Conservation (phyloP, 2,113 vertebrate genomes). For the Thalassoma bifasciatum region DNA sequence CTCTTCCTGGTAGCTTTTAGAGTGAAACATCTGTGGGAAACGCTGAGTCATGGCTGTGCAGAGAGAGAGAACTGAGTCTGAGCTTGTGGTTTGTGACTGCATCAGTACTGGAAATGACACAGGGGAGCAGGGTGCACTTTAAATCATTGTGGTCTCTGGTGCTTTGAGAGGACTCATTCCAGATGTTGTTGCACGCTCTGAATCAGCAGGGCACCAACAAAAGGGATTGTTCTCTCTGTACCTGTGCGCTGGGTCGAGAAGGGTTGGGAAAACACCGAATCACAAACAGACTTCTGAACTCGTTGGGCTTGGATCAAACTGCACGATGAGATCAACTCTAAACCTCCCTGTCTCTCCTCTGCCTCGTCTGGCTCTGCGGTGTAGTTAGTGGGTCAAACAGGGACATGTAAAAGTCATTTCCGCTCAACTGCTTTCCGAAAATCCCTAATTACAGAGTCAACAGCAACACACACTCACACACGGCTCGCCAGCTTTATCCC, state of each 20-base stretch:
- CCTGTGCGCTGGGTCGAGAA: too few species aligned
- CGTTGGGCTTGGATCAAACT: too few species aligned
- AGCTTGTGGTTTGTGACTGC: neutral
- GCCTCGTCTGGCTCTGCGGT: neutral
- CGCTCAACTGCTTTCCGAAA: slow-evolving; percentile 34
- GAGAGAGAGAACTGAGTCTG: neutral
- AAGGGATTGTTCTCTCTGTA: neutral
- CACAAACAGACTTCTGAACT: too few species aligned
- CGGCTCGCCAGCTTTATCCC: slow-evolving; percentile 5
- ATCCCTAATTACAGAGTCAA: slow-evolving; percentile 56
- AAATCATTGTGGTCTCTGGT: neutral
- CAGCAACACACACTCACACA: slow-evolving; percentile 1
- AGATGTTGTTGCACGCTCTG: neutral
- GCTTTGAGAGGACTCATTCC: neutral
- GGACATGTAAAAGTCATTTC: slow-evolving; percentile 31
- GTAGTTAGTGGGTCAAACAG: slow-evolving; percentile 26
- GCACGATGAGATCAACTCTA: too few species aligned
- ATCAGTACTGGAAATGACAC: neutral
- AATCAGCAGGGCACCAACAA: neutral
- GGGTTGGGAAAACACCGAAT: too few species aligned
- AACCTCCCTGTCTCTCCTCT: slow-evolving; percentile 3
- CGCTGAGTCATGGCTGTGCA: neutral
- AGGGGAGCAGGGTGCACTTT: neutral
- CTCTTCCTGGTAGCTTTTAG: slow-evolving; percentile 5
- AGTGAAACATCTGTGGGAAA: slow-evolving; percentile 3